Conservation (phyloP, 2,113 vertebrate species). For the Rhizomys pruinosus region DNA sequence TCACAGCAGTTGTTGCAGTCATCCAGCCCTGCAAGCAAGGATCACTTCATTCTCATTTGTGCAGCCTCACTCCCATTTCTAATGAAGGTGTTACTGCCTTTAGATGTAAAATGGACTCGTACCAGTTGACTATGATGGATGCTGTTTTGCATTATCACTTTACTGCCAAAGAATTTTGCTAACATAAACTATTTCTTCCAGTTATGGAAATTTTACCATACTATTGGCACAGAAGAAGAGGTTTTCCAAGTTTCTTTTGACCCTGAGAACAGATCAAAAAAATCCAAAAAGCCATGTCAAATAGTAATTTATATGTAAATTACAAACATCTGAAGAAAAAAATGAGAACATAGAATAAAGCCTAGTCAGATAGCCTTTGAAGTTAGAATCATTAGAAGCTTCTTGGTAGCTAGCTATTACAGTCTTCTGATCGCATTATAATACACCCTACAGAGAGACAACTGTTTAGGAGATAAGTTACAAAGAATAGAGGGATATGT, state of each 20-base stretch:
- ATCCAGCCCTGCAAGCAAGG: not conserved
- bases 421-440: not conserved
- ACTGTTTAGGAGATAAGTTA: not conserved
- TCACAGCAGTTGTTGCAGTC: not conserved
- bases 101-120: not conserved
- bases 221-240: not conserved
- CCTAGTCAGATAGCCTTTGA: not conserved
- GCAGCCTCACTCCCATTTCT: not conserved
- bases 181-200: not conserved
- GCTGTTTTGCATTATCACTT: not conserved
- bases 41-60: not conserved
- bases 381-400: not conserved
- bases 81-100: not conserved
- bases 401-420: not conserved
- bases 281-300: not conserved
- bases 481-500: not conserved
- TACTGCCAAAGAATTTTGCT: not conserved
- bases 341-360: constrained; percentile 20
- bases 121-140: not conserved
- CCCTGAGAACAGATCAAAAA: constrained; percentile 15
- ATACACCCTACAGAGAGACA: not conserved
- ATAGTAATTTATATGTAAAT: not conserved
- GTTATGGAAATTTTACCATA: not conserved
- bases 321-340: constrained; percentile 49
- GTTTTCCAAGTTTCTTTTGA: constrained; percentile 9